phyloP scores from a whole-genome alignment of 1,140 invertebrate species.

The Bombyx mandarina region DNA sequence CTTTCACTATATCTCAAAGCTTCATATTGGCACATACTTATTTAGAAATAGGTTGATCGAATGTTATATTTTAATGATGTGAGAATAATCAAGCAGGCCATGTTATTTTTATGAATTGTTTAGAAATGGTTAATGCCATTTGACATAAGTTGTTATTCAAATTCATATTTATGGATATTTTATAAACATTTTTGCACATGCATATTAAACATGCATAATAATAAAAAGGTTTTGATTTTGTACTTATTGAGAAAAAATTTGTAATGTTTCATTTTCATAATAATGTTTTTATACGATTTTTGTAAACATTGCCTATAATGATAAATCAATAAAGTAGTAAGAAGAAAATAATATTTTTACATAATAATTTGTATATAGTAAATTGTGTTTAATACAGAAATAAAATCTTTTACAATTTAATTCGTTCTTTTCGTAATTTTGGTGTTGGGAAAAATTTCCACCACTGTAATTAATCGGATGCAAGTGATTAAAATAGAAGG shows the following conservation, averaged over 20 bases:
- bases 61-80: background rate
- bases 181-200: conserved; percentile 17
- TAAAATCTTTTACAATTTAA: conserved; percentile 70
- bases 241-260: conserved; percentile 53
- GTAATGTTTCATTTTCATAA: conserved; percentile 49
- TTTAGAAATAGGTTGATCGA: background rate
- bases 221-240: conserved; percentile 24
- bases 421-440: conserved; percentile 59
- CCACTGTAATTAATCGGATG: too few relatives aligned
- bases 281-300: conserved; percentile 52
- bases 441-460: conserved; percentile 48
- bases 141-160: conserved; percentile 5
- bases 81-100: background rate
- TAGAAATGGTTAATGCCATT: background rate
- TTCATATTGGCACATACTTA: background rate
- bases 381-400: conserved; percentile 60
- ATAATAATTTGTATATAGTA: conserved; percentile 68
- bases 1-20: background rate
- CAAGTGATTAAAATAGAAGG: too few relatives aligned
- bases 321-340: conserved; percentile 60
- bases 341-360: conserved; percentile 67
- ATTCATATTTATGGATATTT: conserved; percentile 11
- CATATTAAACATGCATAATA: conserved; percentile 22
- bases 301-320: conserved; percentile 61
- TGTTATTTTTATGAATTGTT: conserved; percentile 3